Percentiles rank a stretch among this genome's conserved stretches.
Evolutionary conservation across 2,113 vertebrate genomes (phyloP).

Genomic region (Microtus pennsylvanicus): DNA sequence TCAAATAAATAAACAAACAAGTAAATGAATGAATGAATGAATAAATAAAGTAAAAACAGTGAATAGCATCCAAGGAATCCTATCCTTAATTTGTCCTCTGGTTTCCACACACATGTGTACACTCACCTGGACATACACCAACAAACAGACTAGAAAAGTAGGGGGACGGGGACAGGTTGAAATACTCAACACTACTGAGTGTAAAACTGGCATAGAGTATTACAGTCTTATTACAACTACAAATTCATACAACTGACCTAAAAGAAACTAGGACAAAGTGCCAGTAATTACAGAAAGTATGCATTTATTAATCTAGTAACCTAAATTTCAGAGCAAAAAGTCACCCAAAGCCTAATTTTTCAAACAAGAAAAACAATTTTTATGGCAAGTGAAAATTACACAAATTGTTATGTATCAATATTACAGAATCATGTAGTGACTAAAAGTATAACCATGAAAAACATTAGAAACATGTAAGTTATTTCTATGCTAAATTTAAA

Average conservation of each 20-base stretch:
- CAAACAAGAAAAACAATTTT: conserved; percentile 37
- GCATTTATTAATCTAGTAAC: conserved; percentile 26
- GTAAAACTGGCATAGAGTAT: conserved; percentile 19
- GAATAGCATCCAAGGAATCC: background rate
- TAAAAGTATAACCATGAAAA: conserved; percentile 44
- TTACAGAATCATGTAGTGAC: background rate
- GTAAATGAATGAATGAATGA: background rate
- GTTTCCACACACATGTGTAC: background rate
- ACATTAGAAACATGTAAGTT: conserved; percentile 17
- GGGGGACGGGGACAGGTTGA: background rate
- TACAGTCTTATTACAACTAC: background rate
- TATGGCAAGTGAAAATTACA: background rate
- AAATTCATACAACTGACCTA: conserved; percentile 14
- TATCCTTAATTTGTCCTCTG: background rate
- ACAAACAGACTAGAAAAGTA: background rate
- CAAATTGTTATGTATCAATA: background rate
- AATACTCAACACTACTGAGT: conserved; percentile 20
- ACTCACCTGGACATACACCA: background rate
- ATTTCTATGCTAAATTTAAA: conserved; percentile 39
- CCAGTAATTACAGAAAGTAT: background rate
- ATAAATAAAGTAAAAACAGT: background rate
- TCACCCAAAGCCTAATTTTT: conserved; percentile 39
- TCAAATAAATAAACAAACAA: background rate
- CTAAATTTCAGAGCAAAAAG: conserved; percentile 43
- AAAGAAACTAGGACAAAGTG: conserved; percentile 33